Base-by-base conservation (phyloP, 1,140 invertebrate genomes). In the Tenebrio molitor region DNA sequence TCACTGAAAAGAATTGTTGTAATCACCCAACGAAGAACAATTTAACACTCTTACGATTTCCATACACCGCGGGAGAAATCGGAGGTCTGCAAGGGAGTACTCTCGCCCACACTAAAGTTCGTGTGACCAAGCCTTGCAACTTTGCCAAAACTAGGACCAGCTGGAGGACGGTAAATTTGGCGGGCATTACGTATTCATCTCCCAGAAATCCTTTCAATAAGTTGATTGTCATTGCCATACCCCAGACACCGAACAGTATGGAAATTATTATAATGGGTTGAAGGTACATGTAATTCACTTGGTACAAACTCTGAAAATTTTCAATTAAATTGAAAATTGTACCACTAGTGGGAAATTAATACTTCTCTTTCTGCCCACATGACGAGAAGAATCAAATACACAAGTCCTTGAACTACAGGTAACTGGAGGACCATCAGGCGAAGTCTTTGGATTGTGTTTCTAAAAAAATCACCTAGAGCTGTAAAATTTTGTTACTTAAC, bases 321-420 rank as follows among this genome's bases (percentile, higher is more conserved):
- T 50, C n/a, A n/a, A n/a, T n/a, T n/a, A n/a, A n/a, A n/a, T n/a
- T n/a, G n/a, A n/a, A n/a, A n/a, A n/a, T n/a, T n/a, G n/a, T n/a
- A n/a, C n/a, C n/a, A n/a, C n/a, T n/a, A n/a, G n/a, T n/a, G n/a
- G n/a, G n/a, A n/a, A n/a, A n/a, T n/a, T n/a, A n/a, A n/a, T 84
- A 89, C 89, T 83, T 88, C 85, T 81, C 88, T 85, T 81, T 90
- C 89, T 3, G 88, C 85, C 86, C 87, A 88, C 78, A 90, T 84
- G 1, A 88, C 82, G 8, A 89, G 78, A 12, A 87, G 78, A 1
- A 85, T 80, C 68, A 87, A 79, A 76, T 88, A 88, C 41, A 88
- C 81, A 2, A 88, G 50, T 12, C 81, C 85, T 84, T 89, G 88
- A 19, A 88, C 82, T 8, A 89, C 78, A 0, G 88, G 86, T 69